Conservation (phyloP, 1,140 invertebrate species). For the Myzus persicae region DNA sequence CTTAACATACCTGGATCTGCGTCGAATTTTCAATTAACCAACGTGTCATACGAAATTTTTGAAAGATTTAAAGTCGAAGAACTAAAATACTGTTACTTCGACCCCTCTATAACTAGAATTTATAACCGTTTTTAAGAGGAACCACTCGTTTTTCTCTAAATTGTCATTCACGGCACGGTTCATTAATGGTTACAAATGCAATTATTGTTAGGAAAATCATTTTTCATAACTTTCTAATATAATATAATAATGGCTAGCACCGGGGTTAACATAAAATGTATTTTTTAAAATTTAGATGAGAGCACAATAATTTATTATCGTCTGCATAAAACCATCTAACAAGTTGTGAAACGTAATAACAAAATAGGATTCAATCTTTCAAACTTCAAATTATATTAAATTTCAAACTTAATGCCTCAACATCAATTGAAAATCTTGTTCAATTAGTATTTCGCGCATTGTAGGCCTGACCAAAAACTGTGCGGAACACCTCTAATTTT, state of each 20-base stretch:
- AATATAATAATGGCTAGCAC: background rate
- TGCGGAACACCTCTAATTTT: background rate
- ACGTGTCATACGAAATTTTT: background rate
- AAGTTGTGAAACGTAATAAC: background rate
- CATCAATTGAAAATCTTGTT: background rate
- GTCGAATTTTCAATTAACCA: background rate
- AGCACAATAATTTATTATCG: background rate
- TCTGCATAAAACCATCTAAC: background rate
- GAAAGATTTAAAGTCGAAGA: background rate
- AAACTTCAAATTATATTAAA: background rate
- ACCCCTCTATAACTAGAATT: background rate
- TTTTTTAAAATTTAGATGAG: background rate
- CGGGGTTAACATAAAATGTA: background rate
- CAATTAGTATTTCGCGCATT: background rate
- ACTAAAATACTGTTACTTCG: background rate
- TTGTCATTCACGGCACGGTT: background rate
- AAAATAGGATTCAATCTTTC: background rate
- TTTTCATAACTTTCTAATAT: background rate
- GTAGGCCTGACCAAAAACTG: background rate
- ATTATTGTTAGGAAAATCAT: background rate
- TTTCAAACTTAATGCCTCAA: background rate
- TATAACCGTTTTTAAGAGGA: background rate
- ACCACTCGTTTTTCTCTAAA: background rate
- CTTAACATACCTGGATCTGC: background rate
- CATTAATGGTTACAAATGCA: background rate